These are phyloP conservation scores for Leptogaster cylindrica DNA, from an alignment of 2,888 invertebrate species.

Conservation along the genomic window DNA sequence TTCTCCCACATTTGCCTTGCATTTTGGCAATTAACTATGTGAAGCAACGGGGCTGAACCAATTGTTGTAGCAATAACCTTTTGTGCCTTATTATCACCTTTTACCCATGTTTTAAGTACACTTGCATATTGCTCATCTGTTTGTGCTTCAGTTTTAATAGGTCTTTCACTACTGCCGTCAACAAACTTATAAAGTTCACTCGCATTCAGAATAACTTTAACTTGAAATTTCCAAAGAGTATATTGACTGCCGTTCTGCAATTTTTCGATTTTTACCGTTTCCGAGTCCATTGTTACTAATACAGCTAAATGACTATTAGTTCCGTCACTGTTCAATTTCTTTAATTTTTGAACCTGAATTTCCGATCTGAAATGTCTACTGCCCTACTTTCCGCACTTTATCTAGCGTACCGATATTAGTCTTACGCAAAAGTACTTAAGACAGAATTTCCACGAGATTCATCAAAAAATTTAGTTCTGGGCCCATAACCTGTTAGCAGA, in stretches of 20 bases:
- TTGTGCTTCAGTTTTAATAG: conserved; percentile 16
- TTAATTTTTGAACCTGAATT: too few species aligned
- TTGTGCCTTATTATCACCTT: conserved; percentile 42
- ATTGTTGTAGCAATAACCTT: conserved; percentile 43
- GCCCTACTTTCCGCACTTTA: too few species aligned
- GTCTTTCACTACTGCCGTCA: conserved; percentile 3
- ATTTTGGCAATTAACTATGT: conserved; percentile 45
- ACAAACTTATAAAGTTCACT: conserved; percentile 38
- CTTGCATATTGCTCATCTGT: neutral
- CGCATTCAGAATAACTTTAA: conserved; percentile 39
- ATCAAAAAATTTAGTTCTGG: too few species aligned
- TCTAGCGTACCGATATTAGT: too few species aligned
- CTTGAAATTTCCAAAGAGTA: conserved; percentile 47
- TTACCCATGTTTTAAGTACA: conserved; percentile 22
- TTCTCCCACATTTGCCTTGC: conserved; percentile 47
- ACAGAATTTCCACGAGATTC: too few species aligned
- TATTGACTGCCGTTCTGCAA: conserved; percentile 42
- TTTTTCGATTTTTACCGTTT: conserved; percentile 2
- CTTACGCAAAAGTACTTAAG: too few species aligned
- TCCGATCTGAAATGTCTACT: too few species aligned
- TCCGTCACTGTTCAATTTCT: too few species aligned
- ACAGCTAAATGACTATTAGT: too few species aligned
- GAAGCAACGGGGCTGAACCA: conserved; percentile 42
- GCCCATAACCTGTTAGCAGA: too few species aligned
- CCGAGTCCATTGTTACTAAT: neutral